Conservation (phyloP, 2,113 vertebrate species). For the Salvelinus fontinalis region DNA sequence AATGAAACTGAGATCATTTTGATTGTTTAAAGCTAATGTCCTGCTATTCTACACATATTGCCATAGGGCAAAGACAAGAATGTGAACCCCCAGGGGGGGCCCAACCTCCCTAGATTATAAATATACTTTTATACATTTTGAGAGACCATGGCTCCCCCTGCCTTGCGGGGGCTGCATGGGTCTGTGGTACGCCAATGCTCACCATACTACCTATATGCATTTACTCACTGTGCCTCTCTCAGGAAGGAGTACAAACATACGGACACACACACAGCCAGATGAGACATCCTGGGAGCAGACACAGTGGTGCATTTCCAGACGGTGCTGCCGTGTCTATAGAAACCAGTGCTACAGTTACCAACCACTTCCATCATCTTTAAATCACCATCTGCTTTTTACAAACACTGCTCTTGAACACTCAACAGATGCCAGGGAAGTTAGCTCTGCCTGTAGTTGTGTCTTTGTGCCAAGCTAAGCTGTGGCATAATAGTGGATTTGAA, state of each 20-base stretch:
- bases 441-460: slow-evolving; percentile 23
- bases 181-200: too few relatives aligned
- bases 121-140: too few relatives aligned
- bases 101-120: too few relatives aligned
- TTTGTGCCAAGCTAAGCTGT: slow-evolving; percentile 9
- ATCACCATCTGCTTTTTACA: slow-evolving; percentile 52
- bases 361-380: slow-evolving; percentile 48
- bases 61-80: too few relatives aligned
- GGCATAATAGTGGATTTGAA: not conserved
- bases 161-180: too few relatives aligned
- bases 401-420: slow-evolving; percentile 51
- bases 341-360: slow-evolving; percentile 25
- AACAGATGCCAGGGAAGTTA: slow-evolving; percentile 56
- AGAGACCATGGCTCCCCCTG: too few relatives aligned
- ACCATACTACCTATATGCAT: slow-evolving; percentile 11
- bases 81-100: too few relatives aligned
- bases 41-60: too few relatives aligned
- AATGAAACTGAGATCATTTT: too few relatives aligned
- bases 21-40: too few relatives aligned
- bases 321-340: not conserved
- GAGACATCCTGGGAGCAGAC: not conserved
- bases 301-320: slow-evolving; percentile 16
- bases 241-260: not conserved
- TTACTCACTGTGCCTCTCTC: not conserved
- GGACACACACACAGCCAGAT: slow-evolving; percentile 7